Evolutionary conservation across 2,113 vertebrate genomes (phyloP).

Genomic region (Hippocampus zosterae): DNA sequence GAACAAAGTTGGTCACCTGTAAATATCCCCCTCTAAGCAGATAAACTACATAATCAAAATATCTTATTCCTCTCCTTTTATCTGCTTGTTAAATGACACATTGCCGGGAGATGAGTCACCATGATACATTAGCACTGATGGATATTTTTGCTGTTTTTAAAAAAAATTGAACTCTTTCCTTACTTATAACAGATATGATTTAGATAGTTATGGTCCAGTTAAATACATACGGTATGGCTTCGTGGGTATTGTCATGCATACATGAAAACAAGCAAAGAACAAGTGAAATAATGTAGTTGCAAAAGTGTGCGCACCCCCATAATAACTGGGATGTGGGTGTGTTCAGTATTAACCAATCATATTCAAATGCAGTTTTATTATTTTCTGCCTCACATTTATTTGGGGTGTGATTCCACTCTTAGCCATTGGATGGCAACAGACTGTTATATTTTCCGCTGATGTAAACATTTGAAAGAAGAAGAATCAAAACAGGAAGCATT

Average conservation of each 20-base stretch:
- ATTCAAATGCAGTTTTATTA: too few species aligned
- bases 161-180: not conserved
- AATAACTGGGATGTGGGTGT: not conserved
- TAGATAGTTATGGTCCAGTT: too few species aligned
- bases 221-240: too few species aligned
- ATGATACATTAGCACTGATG: not conserved
- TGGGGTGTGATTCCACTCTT: too few species aligned
- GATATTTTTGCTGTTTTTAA: slow-evolving; percentile 18
- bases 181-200: too few species aligned
- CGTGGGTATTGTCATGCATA: too few species aligned
- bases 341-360: too few species aligned
- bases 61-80: slow-evolving; percentile 24
- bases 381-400: too few species aligned
- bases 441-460: too few species aligned
- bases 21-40: slow-evolving; percentile 31
- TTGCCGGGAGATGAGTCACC: not conserved
- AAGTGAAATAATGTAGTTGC: not conserved
- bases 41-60: slow-evolving; percentile 47
- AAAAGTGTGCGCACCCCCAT: not conserved
- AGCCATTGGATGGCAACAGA: too few species aligned
- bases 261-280: not conserved
- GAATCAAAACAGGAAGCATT: too few species aligned
- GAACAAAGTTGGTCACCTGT: slow-evolving; percentile 41
- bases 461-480: too few species aligned
- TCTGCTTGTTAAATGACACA: not conserved